Evolutionary conservation across 2,888 invertebrate species (phyloP).

Genomic region (Melanophora roralis): DNA sequence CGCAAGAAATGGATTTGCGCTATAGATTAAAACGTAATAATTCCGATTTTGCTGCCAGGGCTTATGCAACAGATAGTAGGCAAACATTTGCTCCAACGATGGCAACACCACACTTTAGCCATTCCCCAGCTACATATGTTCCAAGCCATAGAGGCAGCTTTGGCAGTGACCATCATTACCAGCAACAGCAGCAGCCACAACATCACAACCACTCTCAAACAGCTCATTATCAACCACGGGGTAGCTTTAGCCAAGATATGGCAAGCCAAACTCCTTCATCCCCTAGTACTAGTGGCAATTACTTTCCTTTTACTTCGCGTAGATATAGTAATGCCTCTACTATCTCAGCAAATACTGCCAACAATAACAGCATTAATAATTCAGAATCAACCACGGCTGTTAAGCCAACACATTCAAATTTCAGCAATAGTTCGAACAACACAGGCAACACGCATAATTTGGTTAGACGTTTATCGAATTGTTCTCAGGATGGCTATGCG

Average conservation of each 20-base stretch:
- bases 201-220: constrained; percentile 52
- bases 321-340: constrained; percentile 83
- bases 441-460: constrained; percentile 63
- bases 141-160: constrained; percentile 66
- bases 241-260: constrained; percentile 67
- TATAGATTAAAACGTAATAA: constrained; percentile 74
- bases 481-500: constrained; percentile 73
- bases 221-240: constrained; percentile 69
- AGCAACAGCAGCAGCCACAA: constrained; percentile 22
- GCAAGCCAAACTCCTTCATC: constrained; percentile 45
- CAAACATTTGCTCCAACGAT: constrained; percentile 28
- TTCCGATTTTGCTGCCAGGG: constrained; percentile 72
- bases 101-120: constrained; percentile 59
- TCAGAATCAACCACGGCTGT: constrained; percentile 43
- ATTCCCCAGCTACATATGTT: constrained; percentile 63
- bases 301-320: constrained; percentile 77
- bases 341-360: constrained; percentile 68
- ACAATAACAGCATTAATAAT: constrained; percentile 7
- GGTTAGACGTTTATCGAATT: constrained; percentile 74
- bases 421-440: constrained; percentile 44
- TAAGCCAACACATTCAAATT: constrained; percentile 27
- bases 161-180: constrained; percentile 60
- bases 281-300: constrained; percentile 66
- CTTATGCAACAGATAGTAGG: constrained; percentile 48
- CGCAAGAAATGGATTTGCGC: constrained; percentile 72